Evolutionary conservation across 2,888 invertebrate genomes (phyloP), one percentile per base, ranked within the genome.

Genomic region (Agonopterix heracliana): DNA sequence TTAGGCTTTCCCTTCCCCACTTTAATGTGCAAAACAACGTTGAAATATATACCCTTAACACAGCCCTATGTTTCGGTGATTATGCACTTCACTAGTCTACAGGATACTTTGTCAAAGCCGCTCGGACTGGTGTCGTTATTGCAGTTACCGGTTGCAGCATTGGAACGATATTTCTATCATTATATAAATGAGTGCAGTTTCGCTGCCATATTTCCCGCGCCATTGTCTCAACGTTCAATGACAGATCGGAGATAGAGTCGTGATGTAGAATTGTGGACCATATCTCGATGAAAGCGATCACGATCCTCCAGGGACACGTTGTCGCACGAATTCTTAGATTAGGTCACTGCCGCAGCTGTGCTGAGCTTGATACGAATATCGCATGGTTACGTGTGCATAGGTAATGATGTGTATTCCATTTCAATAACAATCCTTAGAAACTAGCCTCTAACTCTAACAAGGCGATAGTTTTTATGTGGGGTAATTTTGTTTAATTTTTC

Each of bases 231-330:
- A 59, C 60, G 54, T 54, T 63, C 55, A 61, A 62, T 61, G 57
- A 59, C 50, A 72, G 72, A 71, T 73, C 63, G 59, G 63, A 68
- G 71, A 73, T 70, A 11, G 71, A 55, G 59, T 78, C 78, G 78
- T 78, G 77, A 77, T 68, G 26, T 26, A 26, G 26, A 26, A 26
- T 26, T 26, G 70, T 68, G 66, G 65, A 52, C 60, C 69, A 63
- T 78, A 81, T 78, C 81, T 64, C 66, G 78, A 79, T 81, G 80
- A 79, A 82, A 81, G 77, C 75, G 59, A 75, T 74, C 81, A 82
- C 81, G 81, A 78, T 65, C 63, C 57, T 57, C 52, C 57, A 51
- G 60, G 63, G 68, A 65, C 66, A 61, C 53, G 61, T 60, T 66
- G 73, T 72, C 71, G 70, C 74, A 73, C 66, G 70, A 71, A 60